Percentiles rank a stretch among this genome's conserved stretches.
phyloP scores from a whole-genome alignment of 2,113 vertebrate species.

The Chlorodrepanis virens region DNA sequence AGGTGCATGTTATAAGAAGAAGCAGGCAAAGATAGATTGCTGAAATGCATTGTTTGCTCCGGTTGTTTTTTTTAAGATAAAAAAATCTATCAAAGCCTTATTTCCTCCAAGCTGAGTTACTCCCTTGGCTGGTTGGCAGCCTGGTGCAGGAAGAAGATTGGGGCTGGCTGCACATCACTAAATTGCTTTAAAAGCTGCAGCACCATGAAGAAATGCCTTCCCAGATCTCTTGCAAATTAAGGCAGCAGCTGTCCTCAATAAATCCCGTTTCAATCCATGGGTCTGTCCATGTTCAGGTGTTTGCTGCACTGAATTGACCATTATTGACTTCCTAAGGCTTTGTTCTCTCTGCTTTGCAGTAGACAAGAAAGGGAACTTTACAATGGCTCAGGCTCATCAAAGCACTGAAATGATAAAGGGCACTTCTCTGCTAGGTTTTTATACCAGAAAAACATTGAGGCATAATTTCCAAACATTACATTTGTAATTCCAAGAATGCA shows the following conservation, averaged over 20 bases:
- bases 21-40: not conserved
- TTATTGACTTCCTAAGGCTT: not conserved
- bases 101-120: not conserved
- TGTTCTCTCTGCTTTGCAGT: not conserved
- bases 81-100: not conserved
- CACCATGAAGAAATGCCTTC: not conserved
- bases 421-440: not conserved
- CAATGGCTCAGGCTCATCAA: not conserved
- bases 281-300: not conserved
- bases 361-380: not conserved
- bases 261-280: not conserved
- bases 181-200: not conserved
- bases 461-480: not conserved
- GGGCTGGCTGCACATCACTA: not conserved
- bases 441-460: not conserved
- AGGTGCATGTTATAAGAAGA: slow-evolving; percentile 15
- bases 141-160: not conserved
- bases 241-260: not conserved
- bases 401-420: not conserved
- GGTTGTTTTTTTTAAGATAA: not conserved
- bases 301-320: not conserved
- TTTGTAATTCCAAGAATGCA: not conserved
- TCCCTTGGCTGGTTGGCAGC: not conserved
- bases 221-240: not conserved
- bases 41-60: not conserved